Percentiles rank a stretch among this genome's conserved stretches.
These are phyloP conservation scores for Ostrea denselamellosa DNA, from an alignment of 1,140 invertebrate species.

Conservation along the genomic window DNA sequence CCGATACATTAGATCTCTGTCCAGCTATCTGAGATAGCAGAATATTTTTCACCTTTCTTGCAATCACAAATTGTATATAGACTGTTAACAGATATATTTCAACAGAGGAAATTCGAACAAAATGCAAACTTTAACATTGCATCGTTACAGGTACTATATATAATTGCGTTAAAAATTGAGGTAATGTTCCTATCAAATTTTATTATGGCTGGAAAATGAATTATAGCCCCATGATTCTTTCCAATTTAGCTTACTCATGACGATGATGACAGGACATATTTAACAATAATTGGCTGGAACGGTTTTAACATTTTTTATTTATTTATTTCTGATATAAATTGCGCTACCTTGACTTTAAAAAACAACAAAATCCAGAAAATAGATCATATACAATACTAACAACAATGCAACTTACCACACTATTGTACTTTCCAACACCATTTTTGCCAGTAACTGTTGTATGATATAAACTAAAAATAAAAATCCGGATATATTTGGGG, in stretches of 20 bases:
- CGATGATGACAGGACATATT: background rate
- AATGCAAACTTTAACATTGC: background rate
- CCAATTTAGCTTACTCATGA: slow-evolving; percentile 36
- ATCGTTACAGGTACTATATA: too few species aligned
- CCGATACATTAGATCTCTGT: too few species aligned
- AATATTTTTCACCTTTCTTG: too few species aligned
- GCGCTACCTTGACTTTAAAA: background rate
- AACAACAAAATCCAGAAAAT: background rate
- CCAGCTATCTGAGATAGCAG: too few species aligned
- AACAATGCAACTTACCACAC: slow-evolving; percentile 87
- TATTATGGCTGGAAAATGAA: background rate
- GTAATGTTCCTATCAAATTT: too few species aligned
- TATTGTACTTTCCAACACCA: slow-evolving; percentile 99
- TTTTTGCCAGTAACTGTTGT: slow-evolving; percentile 80
- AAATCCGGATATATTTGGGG: background rate
- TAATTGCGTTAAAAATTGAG: too few species aligned
- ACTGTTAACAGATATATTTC: too few species aligned
- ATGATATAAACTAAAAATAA: background rate
- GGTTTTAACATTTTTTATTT: background rate
- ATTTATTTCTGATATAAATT: background rate
- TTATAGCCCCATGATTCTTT: background rate
- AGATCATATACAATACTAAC: background rate
- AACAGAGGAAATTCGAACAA: background rate
- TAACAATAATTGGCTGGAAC: background rate
- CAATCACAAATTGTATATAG: too few species aligned